These are phyloP conservation scores for Podarcis raffonei DNA, from an alignment of 2,113 vertebrate genomes.

Conservation along the genomic window DNA sequence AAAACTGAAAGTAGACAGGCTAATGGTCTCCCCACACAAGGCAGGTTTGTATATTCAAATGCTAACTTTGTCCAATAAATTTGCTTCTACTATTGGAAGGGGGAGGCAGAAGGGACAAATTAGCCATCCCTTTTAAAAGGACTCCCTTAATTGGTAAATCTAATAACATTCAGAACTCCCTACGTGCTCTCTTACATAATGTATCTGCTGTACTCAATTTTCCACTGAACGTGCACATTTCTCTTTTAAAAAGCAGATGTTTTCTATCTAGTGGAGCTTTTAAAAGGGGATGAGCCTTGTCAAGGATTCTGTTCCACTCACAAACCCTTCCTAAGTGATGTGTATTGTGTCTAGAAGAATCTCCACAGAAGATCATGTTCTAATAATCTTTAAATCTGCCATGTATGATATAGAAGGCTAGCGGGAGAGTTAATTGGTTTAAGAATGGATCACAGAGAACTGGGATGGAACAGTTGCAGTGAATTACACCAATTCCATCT, in stretches of 20 bases:
- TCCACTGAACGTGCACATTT: constrained; percentile 20
- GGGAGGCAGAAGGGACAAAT: not conserved
- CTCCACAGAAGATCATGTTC: constrained; percentile 35
- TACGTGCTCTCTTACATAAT: not conserved
- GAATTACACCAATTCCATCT: not conserved
- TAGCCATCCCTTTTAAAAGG: not conserved
- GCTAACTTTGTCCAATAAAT: not conserved
- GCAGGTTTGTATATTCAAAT: not conserved
- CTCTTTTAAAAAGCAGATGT: constrained; percentile 43
- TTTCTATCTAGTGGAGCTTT: constrained; percentile 21
- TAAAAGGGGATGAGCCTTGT: constrained; percentile 43
- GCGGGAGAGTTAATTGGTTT: constrained; percentile 27
- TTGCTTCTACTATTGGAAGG: not conserved
- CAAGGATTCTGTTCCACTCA: constrained; percentile 28
- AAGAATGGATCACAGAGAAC: constrained; percentile 1
- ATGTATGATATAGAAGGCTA: constrained; percentile 29
- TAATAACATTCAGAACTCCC: not conserved
- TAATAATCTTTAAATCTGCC: constrained; percentile 23
- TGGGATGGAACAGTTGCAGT: not conserved
- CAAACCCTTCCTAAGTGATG: constrained; percentile 34
- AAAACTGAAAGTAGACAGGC: not conserved
- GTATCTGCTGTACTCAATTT: constrained; percentile 12
- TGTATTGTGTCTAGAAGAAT: constrained; percentile 2
- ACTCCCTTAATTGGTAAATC: fast-evolving
- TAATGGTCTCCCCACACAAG: too few relatives aligned